These are phyloP conservation scores for Opisthocomus hoazin DNA, from an alignment of 2,113 vertebrate species.

Conservation along the genomic window DNA sequence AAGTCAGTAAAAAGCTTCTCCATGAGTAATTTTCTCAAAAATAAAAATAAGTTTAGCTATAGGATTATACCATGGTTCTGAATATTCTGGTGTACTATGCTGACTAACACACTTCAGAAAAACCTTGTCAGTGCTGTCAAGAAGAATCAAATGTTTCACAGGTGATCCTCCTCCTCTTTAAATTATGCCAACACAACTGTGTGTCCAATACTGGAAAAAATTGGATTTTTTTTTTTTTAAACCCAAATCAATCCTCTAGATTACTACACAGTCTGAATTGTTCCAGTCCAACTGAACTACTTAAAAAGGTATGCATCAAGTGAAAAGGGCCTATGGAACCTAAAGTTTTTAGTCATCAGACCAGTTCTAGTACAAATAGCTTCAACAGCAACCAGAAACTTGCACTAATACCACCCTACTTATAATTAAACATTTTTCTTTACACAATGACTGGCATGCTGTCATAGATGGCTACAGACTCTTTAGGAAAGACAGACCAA, in stretches of 20 bases:
- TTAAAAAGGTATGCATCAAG: neutral
- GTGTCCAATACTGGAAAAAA: neutral
- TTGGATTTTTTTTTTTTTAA: neutral
- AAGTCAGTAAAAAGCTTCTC: slow-evolving; percentile 5
- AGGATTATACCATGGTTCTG: neutral
- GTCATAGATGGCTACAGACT: no score
- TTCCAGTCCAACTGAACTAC: neutral
- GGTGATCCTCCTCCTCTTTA: neutral
- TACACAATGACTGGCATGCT: no score
- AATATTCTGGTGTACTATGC: neutral
- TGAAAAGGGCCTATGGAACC: neutral
- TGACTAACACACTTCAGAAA: neutral
- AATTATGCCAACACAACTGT: neutral
- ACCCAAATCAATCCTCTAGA: neutral
- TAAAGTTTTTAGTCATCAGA: neutral
- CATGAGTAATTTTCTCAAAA: neutral
- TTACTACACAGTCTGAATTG: neutral
- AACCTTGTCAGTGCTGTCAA: neutral
- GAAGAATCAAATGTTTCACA: neutral
- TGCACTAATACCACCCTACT: neutral
- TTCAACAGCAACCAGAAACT: neutral
- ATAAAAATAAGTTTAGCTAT: neutral
- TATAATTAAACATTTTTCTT: neutral
- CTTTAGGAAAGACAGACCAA: no score
- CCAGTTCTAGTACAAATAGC: neutral